Percentiles rank a stretch among this genome's conserved stretches.
Conservation (phyloP, 2,888 invertebrate species). For the Cryptophagus acutangulus region DNA sequence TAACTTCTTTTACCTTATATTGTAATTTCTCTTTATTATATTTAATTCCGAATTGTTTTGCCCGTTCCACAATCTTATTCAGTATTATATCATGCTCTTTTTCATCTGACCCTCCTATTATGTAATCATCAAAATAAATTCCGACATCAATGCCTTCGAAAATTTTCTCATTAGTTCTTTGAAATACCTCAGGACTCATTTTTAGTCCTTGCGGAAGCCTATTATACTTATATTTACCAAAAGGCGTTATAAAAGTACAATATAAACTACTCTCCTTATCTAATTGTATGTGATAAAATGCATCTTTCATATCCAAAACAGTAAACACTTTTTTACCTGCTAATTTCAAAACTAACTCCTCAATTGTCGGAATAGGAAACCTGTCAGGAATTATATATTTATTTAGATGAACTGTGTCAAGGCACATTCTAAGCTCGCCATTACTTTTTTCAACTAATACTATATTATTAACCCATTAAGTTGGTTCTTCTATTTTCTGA, state of each 20-base stretch:
- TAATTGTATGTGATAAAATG: constrained; percentile 26
- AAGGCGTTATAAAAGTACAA: constrained; percentile 25
- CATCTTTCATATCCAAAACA: constrained; percentile 26
- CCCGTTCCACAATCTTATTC: constrained; percentile 21
- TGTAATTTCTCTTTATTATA: constrained; percentile 29
- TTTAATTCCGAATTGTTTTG: constrained; percentile 24
- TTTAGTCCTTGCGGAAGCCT: constrained; percentile 21
- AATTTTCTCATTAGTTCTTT: constrained; percentile 20
- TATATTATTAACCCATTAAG: background rate
- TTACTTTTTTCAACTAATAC: background rate
- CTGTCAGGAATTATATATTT: constrained; percentile 10
- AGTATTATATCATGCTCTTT: constrained; percentile 24
- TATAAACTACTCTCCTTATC: constrained; percentile 16
- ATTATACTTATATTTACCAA: constrained; percentile 21
- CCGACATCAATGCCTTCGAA: constrained; percentile 24
- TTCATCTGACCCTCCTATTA: background rate
- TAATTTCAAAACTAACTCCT: constrained; percentile 25
- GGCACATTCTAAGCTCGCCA: background rate
- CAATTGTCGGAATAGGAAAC: constrained; percentile 23
- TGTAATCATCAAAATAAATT: constrained; percentile 33
- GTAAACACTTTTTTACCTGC: constrained; percentile 25
- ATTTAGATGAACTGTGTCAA: background rate
- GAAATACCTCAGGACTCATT: constrained; percentile 25
- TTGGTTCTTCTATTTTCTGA: background rate
- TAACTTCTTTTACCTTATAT: constrained; percentile 24